These are phyloP conservation scores for Melangyna quadrimaculata DNA, from an alignment of 2,888 invertebrate genomes.

Conservation along the genomic window DNA sequence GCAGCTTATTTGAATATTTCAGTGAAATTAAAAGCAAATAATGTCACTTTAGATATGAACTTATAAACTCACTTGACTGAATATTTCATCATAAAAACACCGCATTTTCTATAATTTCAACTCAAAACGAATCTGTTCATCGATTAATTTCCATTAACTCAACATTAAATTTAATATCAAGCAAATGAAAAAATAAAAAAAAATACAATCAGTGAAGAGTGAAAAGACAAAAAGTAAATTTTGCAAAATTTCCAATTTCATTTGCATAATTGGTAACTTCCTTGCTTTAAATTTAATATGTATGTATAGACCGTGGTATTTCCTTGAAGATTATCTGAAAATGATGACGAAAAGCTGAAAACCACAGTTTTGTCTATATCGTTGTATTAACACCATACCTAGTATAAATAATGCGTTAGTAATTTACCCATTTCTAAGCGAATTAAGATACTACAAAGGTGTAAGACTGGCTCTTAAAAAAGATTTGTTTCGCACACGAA, in stretches of 20 bases:
- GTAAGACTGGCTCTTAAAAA: too few species aligned
- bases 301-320: not conserved
- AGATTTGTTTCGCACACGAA: too few species aligned
- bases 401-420: slow-evolving; percentile 4
- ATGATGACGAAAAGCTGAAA: slow-evolving; percentile 6
- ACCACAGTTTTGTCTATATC: slow-evolving; percentile 10
- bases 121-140: not conserved
- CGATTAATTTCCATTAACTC: slow-evolving; percentile 17
- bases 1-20: too few species aligned
- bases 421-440: slow-evolving; percentile 44
- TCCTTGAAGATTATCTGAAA: not conserved
- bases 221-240: slow-evolving; percentile 18
- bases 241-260: slow-evolving; percentile 46
- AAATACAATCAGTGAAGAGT: not conserved
- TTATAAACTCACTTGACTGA: not conserved
- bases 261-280: slow-evolving; percentile 62
- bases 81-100: not conserved
- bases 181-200: not conserved
- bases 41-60: not conserved
- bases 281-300: slow-evolving; percentile 4
- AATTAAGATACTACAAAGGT: slow-evolving; percentile 24
- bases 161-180: slow-evolving; percentile 29
- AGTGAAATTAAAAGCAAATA: too few species aligned
- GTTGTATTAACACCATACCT: slow-evolving; percentile 18
- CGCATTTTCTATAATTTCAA: not conserved